Conservation (phyloP, 2,888 invertebrate species). For the Spisula solida region DNA sequence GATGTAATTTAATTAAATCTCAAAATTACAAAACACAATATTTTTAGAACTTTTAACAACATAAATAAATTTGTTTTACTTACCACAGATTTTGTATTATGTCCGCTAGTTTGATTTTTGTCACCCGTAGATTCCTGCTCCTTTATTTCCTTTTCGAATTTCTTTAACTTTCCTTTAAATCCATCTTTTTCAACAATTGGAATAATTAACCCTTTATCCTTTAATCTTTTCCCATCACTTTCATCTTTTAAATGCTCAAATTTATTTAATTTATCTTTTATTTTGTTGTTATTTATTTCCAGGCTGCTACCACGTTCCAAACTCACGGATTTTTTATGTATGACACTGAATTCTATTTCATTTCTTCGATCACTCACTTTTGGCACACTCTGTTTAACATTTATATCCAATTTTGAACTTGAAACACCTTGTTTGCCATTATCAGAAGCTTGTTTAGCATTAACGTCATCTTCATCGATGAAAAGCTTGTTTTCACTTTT, state of each 20-base stretch:
- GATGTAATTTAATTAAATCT: too few relatives aligned
- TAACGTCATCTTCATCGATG: conserved; percentile 56
- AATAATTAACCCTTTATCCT: conserved; percentile 44
- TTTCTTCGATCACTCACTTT: conserved; percentile 10
- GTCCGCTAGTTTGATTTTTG: conserved; percentile 3
- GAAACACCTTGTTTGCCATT: conserved; percentile 22
- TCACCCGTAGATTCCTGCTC: conserved; percentile 51
- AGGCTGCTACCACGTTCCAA: conserved; percentile 32
- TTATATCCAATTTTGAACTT: conserved; percentile 26
- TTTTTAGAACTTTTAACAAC: too few relatives aligned
- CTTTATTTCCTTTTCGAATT: conserved; percentile 67
- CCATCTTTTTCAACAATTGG: conserved; percentile 59
- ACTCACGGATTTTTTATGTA: conserved; percentile 17
- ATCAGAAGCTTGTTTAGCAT: conserved; percentile 19
- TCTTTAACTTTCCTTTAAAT: conserved; percentile 61
- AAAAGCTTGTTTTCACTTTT: conserved; percentile 50
- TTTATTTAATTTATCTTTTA: conserved; percentile 64
- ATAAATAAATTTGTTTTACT: neutral
- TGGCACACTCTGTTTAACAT: conserved; percentile 1
- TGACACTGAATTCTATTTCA: neutral
- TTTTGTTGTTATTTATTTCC: conserved; percentile 56
- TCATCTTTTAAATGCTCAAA: conserved; percentile 64
- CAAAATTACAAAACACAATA: too few relatives aligned
- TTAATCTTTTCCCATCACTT: conserved; percentile 40
- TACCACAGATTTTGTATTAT: conserved; percentile 13